These are phyloP conservation scores for Psittacula cyanocephala DNA, from an alignment of 2,113 vertebrate genomes.

Conservation along the genomic window DNA sequence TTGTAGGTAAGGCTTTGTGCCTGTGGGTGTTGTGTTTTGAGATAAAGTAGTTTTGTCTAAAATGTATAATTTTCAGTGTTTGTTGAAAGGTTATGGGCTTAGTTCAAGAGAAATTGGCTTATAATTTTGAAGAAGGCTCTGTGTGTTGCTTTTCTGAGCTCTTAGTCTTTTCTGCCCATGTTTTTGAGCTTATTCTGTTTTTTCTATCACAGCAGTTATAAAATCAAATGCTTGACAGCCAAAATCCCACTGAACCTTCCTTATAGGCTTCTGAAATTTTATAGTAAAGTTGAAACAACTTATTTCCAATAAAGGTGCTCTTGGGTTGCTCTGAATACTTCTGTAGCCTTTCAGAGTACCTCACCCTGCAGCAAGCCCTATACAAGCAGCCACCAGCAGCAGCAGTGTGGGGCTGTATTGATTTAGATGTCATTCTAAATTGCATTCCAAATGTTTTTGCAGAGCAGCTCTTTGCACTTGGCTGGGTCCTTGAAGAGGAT, in stretches of 20 bases:
- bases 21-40: accelerated
- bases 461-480: not conserved
- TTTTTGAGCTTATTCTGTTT: accelerated
- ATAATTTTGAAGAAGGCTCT: accelerated
- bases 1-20: accelerated
- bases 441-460: not conserved
- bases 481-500: not conserved
- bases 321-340: accelerated
- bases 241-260: accelerated
- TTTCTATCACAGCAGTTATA: accelerated
- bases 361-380: not conserved
- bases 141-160: accelerated
- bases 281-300: not conserved
- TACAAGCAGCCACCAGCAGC: not conserved
- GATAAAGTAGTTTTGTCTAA: accelerated
- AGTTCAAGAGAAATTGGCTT: accelerated
- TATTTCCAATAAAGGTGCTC: accelerated
- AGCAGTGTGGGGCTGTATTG: not conserved
- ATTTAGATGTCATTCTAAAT: not conserved
- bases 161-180: accelerated
- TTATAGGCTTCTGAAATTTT: accelerated
- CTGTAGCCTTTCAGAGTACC: not conserved
- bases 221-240: not conserved
- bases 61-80: not conserved
- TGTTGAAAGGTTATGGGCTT: accelerated